Evolutionary conservation across 2,888 invertebrate genomes (phyloP).

Genomic region (Hirtodrosophila alboralis): DNA sequence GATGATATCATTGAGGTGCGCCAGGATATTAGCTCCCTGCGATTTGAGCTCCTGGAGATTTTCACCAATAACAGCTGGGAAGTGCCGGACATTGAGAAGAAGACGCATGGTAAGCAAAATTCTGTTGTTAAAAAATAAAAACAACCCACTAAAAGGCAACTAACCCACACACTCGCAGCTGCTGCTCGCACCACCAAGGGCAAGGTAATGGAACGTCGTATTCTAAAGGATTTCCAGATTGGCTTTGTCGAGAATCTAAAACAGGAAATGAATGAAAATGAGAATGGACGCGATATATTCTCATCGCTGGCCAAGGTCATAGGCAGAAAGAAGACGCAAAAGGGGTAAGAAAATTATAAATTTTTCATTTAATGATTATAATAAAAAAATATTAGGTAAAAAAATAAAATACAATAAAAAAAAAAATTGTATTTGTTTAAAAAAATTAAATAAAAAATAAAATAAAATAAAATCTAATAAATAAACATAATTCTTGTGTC

Average conservation of each 20-base stretch:
- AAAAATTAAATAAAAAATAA: too few relatives aligned
- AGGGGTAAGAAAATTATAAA: conserved; percentile 66
- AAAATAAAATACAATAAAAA: too few relatives aligned
- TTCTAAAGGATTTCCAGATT: conserved; percentile 95
- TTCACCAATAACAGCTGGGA: conserved; percentile 94
- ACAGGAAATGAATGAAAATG: conserved; percentile 89
- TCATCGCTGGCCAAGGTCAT: conserved; percentile 93
- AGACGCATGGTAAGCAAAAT: conserved; percentile 80
- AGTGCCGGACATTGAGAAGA: conserved; percentile 91
- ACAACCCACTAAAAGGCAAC: not conserved
- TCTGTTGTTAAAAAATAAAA: conserved; percentile 17
- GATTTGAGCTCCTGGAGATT: conserved; percentile 96
- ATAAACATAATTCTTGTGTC: too few relatives aligned
- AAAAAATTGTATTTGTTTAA: too few relatives aligned
- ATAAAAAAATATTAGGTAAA: too few relatives aligned
- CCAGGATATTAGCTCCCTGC: conserved; percentile 97
- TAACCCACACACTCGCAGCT: too few relatives aligned
- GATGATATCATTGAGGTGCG: conserved; percentile 99
- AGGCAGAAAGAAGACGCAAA: conserved; percentile 85
- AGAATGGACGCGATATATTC: conserved; percentile 91
- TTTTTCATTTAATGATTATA: too few relatives aligned
- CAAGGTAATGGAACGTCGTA: conserved; percentile 93
- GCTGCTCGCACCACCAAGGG: conserved; percentile 89
- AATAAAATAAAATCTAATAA: too few relatives aligned
- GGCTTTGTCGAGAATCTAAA: conserved; percentile 93